Conservation (phyloP, 2,888 invertebrate species). For the Epinotia demarniana region DNA sequence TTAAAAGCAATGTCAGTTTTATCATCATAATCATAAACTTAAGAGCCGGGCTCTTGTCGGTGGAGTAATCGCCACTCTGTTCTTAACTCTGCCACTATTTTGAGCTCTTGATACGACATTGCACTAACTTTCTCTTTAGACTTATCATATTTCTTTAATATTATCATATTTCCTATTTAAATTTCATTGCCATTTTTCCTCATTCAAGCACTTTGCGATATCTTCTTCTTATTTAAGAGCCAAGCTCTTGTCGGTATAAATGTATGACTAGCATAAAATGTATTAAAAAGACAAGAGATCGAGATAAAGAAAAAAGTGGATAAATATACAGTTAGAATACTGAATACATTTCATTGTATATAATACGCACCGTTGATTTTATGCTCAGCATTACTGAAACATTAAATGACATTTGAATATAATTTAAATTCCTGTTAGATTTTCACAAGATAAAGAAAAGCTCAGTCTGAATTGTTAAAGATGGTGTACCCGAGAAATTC, state of each 20-base stretch:
- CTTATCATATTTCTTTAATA: no score
- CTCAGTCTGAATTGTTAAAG: neutral
- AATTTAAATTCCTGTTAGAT: neutral
- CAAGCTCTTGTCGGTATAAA: neutral
- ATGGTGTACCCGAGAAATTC: conserved; percentile 9
- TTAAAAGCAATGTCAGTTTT: no score
- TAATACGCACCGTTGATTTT: conserved; percentile 1
- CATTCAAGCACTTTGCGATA: no score
- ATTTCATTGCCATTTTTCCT: no score
- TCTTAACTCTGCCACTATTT: no score
- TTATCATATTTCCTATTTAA: no score
- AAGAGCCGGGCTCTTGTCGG: no score
- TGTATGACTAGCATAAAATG: neutral
- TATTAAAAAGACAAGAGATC: neutral
- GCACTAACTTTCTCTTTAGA: no score
- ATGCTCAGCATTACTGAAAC: neutral
- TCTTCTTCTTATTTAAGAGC: no score
- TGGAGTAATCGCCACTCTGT: no score
- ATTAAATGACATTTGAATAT: conserved; percentile 7
- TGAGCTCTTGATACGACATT: no score
- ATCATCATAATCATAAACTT: no score
- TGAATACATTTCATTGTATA: neutral
- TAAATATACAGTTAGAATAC: neutral
- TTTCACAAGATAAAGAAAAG: neutral
- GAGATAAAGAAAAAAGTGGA: neutral